phyloP scores from a whole-genome alignment of 2,113 vertebrate species.

The Cyanistes caeruleus region DNA sequence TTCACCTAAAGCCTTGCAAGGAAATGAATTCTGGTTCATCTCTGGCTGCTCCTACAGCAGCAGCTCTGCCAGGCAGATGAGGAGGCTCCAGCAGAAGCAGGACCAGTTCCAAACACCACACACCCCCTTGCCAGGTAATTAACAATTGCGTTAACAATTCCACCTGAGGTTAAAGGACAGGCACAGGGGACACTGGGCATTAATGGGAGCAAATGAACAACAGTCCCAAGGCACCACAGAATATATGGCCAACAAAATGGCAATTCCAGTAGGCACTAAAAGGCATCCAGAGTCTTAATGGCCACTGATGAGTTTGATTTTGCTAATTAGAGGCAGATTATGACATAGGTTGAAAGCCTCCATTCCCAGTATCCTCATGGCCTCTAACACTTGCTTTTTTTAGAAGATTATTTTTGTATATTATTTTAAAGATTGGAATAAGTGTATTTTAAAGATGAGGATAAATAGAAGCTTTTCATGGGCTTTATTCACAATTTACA shows the following conservation, averaged over 20 bases:
- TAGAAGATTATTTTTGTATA: not conserved
- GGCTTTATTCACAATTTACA: not conserved
- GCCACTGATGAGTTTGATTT: not conserved
- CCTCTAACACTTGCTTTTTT: not conserved
- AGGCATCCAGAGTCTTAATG: not conserved
- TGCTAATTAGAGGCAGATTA: not conserved
- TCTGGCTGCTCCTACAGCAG: not conserved
- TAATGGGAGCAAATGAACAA: not conserved
- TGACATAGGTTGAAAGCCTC: not conserved
- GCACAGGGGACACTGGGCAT: not conserved
- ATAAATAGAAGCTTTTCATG: not conserved
- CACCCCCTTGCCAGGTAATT: not conserved
- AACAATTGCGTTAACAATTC: accelerated
- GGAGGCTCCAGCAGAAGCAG: not conserved
- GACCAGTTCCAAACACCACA: not conserved
- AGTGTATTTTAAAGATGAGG: not conserved
- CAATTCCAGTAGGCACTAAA: not conserved
- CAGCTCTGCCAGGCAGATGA: not conserved
- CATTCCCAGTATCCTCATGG: not conserved
- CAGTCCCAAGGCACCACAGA: accelerated
- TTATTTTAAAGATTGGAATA: not conserved
- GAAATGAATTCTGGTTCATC: not conserved
- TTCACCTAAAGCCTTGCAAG: not conserved
- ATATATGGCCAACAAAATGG: not conserved
- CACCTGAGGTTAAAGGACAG: not conserved